Evolutionary conservation across 2,888 invertebrate genomes (phyloP).

Genomic region (Myopa testacea): DNA sequence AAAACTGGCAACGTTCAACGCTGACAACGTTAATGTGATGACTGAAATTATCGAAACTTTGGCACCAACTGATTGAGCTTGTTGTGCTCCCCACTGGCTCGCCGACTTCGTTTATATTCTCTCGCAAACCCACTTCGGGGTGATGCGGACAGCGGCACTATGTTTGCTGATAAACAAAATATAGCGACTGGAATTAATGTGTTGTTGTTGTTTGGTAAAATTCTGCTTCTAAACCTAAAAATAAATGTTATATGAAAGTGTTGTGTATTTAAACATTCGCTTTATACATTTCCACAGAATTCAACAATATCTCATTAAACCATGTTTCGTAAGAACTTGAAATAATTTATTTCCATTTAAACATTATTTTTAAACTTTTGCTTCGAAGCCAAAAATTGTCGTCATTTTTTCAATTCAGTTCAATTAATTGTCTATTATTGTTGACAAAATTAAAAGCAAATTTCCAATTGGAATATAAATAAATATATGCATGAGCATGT

Average conservation of each 20-base stretch:
- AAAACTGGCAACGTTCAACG: constrained; percentile 48
- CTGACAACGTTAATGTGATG: constrained; percentile 48
- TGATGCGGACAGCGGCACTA: background rate
- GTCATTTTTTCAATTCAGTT: too few species aligned
- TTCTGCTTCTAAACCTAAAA: constrained; percentile 12
- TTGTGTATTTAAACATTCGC: too few species aligned
- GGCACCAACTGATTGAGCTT: background rate
- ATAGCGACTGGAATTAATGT: background rate
- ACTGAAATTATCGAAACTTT: constrained; percentile 44
- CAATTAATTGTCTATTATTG: too few species aligned
- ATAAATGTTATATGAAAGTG: constrained; percentile 1
- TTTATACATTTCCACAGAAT: too few species aligned
- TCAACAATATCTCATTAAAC: too few species aligned
- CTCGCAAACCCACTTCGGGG: background rate
- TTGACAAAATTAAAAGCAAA: too few species aligned
- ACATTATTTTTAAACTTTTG: too few species aligned
- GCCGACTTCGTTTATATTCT: constrained; percentile 19
- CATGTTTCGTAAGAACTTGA: too few species aligned
- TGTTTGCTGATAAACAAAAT: constrained; percentile 22
- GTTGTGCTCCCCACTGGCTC: constrained; percentile 2
- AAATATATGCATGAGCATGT: too few species aligned
- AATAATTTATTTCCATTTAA: too few species aligned
- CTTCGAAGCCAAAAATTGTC: too few species aligned
- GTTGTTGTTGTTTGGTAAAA: constrained; percentile 4
- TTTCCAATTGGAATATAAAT: too few species aligned